Base-by-base conservation (phyloP, 2,113 vertebrate genomes). In the Alaudala cheleensis region DNA sequence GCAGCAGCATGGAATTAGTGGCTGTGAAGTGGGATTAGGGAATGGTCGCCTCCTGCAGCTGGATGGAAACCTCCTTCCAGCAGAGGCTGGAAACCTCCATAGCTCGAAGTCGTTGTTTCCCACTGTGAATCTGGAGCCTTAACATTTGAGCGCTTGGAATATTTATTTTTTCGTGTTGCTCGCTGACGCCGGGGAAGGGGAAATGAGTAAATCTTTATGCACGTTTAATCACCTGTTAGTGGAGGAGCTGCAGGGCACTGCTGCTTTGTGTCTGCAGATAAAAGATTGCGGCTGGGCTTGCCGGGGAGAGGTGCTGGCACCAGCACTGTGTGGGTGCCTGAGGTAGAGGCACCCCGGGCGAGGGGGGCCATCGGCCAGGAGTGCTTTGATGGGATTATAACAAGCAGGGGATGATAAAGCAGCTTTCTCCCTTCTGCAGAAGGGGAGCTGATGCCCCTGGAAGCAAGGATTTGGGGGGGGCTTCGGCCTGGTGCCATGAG, bases 191-290 rank as follows among this genome's bases (percentile, higher is more conserved):
- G 47, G 92, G 93, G 90, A 81, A 94, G 81, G 84, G 93, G 92
- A 89, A 93, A 89, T 81, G 69, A 96, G 84, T 91, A 96, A 94
- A 96, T 93, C 96, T 96, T 88, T 78, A 94, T 94, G 93, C 84
- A 71, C 77, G 74, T 94, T 74, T 92, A 95, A 95, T 96, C 93
- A 91, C 92, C 90, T 95, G 87, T 89, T 86, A 89, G 87, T 2
- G 12, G 77, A 67, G 77, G 65, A 95, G 87, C 95, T 92, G 81
- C 92, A 81, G 92, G 95, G 93, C 92, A 87, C 77, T 77, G 77
- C 91, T 94, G 93, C 78, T 84, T 74, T 66, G 26, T 2, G 47
- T 84, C 87, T 81, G 77, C 69, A 85, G 90, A 89, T 86, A 39
- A 89, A 90, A 70, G 45, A 62, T 21, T 21, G 66, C 0, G 7